These are phyloP conservation scores for Mythimna loreyi DNA, from an alignment of 2,888 invertebrate genomes.

Conservation along the genomic window DNA sequence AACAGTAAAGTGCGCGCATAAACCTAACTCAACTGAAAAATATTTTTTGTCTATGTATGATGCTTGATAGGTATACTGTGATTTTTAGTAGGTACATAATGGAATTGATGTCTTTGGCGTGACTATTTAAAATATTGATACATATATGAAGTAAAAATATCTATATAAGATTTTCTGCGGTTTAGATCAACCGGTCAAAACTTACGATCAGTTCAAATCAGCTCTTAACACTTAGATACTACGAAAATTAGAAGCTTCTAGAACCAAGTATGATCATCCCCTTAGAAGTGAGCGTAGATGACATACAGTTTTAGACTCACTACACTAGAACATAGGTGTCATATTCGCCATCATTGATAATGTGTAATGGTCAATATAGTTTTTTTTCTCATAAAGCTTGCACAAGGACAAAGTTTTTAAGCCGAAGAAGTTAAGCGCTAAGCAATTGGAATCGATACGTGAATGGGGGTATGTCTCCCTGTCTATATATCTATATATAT, in stretches of 20 bases:
- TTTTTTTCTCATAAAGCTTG: conserved; percentile 83
- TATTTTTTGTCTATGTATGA: no score
- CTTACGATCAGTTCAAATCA: neutral
- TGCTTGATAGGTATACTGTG: no score
- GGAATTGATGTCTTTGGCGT: neutral
- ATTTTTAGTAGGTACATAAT: no score
- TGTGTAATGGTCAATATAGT: conserved; percentile 62
- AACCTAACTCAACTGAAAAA: no score
- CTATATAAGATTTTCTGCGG: neutral
- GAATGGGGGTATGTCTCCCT: conserved; percentile 94
- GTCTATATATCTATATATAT: conserved; percentile 61
- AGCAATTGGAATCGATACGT: conserved; percentile 96
- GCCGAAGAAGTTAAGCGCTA: conserved; percentile 95
- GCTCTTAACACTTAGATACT: conserved; percentile 1
- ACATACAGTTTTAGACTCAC: conserved; percentile 57
- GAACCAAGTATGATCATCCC: conserved; percentile 47
- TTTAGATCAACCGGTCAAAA: neutral
- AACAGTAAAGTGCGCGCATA: no score
- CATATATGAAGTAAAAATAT: neutral
- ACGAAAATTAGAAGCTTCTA: conserved; percentile 45
- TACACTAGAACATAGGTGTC: conserved; percentile 51
- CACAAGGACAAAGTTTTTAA: conserved; percentile 88
- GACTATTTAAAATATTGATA: neutral
- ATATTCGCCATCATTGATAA: conserved; percentile 54
- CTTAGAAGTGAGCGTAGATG: conserved; percentile 49